These are phyloP conservation scores for Puntigrus tetrazona DNA, from an alignment of 2,113 vertebrate species.

Conservation along the genomic window DNA sequence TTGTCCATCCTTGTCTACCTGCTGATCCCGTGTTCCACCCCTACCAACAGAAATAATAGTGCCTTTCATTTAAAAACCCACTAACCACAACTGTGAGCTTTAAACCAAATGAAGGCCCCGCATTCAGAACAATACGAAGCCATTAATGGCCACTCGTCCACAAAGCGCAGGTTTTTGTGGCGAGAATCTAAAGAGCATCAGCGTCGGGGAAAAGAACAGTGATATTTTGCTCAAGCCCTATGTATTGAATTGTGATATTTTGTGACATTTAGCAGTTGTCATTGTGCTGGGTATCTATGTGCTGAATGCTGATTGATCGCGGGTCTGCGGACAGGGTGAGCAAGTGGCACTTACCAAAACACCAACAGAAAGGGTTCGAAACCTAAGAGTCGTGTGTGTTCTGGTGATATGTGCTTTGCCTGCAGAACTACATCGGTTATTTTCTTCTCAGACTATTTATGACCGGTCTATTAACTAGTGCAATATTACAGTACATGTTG, in stretches of 20 bases:
- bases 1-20: conserved; percentile 33
- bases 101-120: conserved; percentile 3
- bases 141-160: conserved; percentile 12
- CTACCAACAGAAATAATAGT: conserved; percentile 22
- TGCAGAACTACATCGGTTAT: not conserved
- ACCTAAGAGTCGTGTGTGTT: not conserved
- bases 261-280: conserved; percentile 44
- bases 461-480: not conserved
- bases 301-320: conserved; percentile 33
- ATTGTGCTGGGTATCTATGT: conserved; percentile 25
- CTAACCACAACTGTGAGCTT: conserved; percentile 9
- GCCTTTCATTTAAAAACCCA: conserved; percentile 18
- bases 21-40: conserved; percentile 8
- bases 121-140: conserved; percentile 13
- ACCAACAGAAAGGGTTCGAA: not conserved
- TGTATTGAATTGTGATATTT: conserved; percentile 41
- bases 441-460: not conserved
- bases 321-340: not conserved
- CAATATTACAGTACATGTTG: not conserved
- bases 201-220: not conserved
- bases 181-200: conserved; percentile 17
- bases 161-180: not conserved
- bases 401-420: not conserved
- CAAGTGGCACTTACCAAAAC: conserved; percentile 18
- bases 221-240: conserved; percentile 35